Percentiles rank a stretch among this genome's conserved stretches.
These are phyloP conservation scores for Anthoscopus minutus DNA, from an alignment of 2,113 vertebrate species.

Conservation along the genomic window DNA sequence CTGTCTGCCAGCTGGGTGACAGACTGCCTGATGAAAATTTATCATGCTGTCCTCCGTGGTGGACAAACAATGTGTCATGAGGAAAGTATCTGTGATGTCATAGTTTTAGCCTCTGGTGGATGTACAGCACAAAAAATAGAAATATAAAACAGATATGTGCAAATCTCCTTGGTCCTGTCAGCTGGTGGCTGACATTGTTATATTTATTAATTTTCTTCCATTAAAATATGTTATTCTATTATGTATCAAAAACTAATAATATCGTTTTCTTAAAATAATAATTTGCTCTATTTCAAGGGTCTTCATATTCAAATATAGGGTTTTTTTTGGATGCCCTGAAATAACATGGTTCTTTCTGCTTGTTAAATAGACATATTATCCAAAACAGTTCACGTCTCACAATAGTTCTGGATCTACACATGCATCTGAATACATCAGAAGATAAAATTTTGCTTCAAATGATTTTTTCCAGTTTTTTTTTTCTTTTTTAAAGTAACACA, in stretches of 20 bases:
- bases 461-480: fast-evolving
- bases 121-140: not conserved
- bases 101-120: not conserved
- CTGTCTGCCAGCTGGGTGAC: not conserved
- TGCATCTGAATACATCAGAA: not conserved
- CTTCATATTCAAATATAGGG: not conserved
- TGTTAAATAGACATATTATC: not conserved
- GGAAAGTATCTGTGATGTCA: not conserved
- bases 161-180: not conserved
- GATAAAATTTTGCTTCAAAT: not conserved
- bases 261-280: not conserved
- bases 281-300: not conserved
- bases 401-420: not conserved
- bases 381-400: not conserved
- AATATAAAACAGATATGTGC: not conserved
- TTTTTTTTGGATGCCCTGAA: not conserved
- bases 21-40: not conserved
- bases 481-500: not conserved
- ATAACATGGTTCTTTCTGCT: not conserved
- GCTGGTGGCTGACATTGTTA: not conserved
- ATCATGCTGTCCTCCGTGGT: not conserved
- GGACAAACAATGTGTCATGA: not conserved
- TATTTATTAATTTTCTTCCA: not conserved
- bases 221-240: not conserved
- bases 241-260: not conserved